Evolutionary conservation across 2,888 invertebrate genomes (phyloP), one percentile per base, ranked within the genome.

Genomic region (Crocallis elinguaria): DNA sequence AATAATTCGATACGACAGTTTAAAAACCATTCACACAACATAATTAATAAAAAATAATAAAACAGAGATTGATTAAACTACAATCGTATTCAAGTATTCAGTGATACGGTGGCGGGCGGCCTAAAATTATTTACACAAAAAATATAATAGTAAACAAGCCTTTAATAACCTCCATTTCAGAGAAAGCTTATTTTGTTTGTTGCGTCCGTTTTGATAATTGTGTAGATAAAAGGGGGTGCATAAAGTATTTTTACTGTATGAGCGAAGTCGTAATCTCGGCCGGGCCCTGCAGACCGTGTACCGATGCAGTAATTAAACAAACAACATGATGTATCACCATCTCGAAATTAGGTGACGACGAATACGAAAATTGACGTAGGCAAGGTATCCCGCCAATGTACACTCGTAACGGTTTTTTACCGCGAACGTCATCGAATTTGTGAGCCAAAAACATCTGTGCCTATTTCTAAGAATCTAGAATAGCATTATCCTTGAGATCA

Each of bases 141-240:
- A 23, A 37, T 14, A 37, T 23, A 12, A 36, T 42, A 41, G 21
- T 41, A 51, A 39, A 41, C 38, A 42, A 35, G 33, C 43, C 27
- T 46, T 25, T 19, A 25, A 39, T 44, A 49, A 55, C 23, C 30
- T 48, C 13, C 43, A 44, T 44, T 50, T 51, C 56, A 21, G 51
- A 57, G 55, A 62, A 61, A 32, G 46, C 30, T 44, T 57, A 52
- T 51, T 58, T 62, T 63, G 23, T 69, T 61, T 64, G 66, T 71
- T 64, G 58, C 60, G 64, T 69, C 66, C 63, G 69, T 73, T 73
- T 73, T 71, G 71, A 75, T 79, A 75, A 75, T 75, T 75, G 69
- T 72, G 67, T 72, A 71, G 71, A 75, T 75, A 72, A 72, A 71
- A 14, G 59, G 60, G 62, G 43, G 67, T 69, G 63, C 65, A 66